Conservation (phyloP, 2,797 vertebrate genomes). For the Aeoliscus strigatus region DNA sequence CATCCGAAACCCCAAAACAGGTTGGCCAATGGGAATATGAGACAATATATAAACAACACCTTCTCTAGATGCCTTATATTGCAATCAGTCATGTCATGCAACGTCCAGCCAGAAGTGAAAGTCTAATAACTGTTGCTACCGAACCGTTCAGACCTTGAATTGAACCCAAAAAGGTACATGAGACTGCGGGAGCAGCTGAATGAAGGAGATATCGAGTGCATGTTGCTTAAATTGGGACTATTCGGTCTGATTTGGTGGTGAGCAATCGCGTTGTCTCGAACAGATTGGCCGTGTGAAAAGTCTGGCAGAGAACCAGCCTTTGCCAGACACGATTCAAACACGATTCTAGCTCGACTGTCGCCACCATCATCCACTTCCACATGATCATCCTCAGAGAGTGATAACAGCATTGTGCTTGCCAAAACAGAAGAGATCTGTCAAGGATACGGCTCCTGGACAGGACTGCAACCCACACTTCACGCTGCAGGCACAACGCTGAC, state of each 20-base stretch:
- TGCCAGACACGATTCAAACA: too few relatives aligned
- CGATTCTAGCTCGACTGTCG: too few relatives aligned
- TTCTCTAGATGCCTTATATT: not conserved
- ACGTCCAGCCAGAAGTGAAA: not conserved
- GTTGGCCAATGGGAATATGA: too few relatives aligned
- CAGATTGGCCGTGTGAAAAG: too few relatives aligned
- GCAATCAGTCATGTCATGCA: too few relatives aligned
- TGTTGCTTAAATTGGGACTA: constrained; percentile 6
- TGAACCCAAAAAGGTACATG: not conserved
- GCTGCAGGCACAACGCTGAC: constrained; percentile 19
- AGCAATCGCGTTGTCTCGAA: constrained; percentile 2
- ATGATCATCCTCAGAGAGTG: constrained; percentile 19
- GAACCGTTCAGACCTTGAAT: not conserved
- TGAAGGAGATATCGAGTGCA: not conserved
- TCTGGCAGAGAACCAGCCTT: too few relatives aligned
- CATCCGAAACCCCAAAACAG: too few relatives aligned
- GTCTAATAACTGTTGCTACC: not conserved
- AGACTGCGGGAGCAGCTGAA: too few relatives aligned
- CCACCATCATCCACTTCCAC: too few relatives aligned
- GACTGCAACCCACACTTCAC: constrained; percentile 14
- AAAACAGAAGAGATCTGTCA: constrained; percentile 35
- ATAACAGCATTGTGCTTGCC: constrained; percentile 13
- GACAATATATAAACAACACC: too few relatives aligned
- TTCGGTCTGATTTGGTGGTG: not conserved
- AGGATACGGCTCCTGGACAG: constrained; percentile 13